Conservation (phyloP, 2,113 vertebrate genomes). For the Mustela nigripes region DNA sequence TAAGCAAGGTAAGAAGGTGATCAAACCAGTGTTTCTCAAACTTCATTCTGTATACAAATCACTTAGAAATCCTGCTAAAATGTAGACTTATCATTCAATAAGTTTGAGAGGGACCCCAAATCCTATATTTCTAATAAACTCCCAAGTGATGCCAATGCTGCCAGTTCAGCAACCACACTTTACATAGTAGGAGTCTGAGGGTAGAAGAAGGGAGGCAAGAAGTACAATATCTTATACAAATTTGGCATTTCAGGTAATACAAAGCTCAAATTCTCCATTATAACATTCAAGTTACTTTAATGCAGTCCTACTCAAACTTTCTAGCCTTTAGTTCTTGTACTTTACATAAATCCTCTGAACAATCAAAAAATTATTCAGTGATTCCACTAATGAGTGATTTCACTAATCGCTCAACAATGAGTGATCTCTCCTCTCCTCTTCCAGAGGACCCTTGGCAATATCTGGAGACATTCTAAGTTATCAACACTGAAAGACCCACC, state of each 20-base stretch:
- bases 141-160: background rate
- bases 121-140: slow-evolving; percentile 41
- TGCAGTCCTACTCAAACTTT: background rate
- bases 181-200: background rate
- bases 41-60: background rate
- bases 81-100: background rate
- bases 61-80: background rate
- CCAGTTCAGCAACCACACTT: background rate
- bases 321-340: background rate
- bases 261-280: background rate
- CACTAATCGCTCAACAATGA: background rate
- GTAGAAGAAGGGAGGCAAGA: background rate
- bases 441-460: background rate
- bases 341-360: background rate
- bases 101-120: background rate
- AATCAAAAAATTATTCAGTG: slow-evolving; percentile 7
- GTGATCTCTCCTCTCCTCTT: background rate
- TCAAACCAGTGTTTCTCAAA: slow-evolving; percentile 18
- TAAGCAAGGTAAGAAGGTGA: background rate
- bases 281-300: slow-evolving; percentile 5
- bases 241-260: background rate
- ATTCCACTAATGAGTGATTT: background rate
- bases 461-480: background rate
- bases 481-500: background rate
- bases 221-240: background rate